phyloP scores from a whole-genome alignment of 2,888 invertebrate species.

The Zaprionus bogoriensis region DNA sequence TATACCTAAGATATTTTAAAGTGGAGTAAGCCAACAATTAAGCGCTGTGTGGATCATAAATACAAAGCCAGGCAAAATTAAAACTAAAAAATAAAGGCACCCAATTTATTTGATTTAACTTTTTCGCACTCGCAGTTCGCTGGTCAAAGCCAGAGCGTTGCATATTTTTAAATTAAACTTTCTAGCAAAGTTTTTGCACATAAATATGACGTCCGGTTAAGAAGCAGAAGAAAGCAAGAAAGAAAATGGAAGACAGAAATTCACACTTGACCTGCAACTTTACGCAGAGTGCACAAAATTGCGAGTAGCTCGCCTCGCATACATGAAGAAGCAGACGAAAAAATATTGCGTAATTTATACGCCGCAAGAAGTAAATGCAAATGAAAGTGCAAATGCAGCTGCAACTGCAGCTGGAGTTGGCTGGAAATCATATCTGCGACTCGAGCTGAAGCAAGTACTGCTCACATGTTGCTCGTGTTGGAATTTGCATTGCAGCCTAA shows the following conservation, averaged over 20 bases:
- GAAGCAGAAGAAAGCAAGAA: not conserved
- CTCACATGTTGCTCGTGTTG: no score
- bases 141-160: slow-evolving; percentile 22
- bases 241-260: slow-evolving; percentile 28
- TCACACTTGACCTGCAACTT: slow-evolving; percentile 66
- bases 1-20: not conserved
- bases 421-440: no score
- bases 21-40: not conserved
- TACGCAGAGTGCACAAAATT: slow-evolving; percentile 27
- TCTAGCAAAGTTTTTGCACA: slow-evolving; percentile 53
- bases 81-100: not conserved
- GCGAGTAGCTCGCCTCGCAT: no score
- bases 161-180: slow-evolving; percentile 56
- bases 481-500: slow-evolving; percentile 28
- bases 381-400: slow-evolving; percentile 18
- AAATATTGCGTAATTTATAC: slow-evolving; percentile 54
- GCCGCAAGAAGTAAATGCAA: slow-evolving; percentile 22
- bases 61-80: not conserved
- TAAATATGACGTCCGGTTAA: slow-evolving; percentile 47
- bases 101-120: not conserved
- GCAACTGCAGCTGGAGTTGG: no score
- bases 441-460: no score
- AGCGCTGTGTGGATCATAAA: not conserved
- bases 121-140: not conserved
- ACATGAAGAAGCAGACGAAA: no score